Base-by-base conservation (phyloP, 2,888 invertebrate genomes). In the Bellardia pandia region DNA sequence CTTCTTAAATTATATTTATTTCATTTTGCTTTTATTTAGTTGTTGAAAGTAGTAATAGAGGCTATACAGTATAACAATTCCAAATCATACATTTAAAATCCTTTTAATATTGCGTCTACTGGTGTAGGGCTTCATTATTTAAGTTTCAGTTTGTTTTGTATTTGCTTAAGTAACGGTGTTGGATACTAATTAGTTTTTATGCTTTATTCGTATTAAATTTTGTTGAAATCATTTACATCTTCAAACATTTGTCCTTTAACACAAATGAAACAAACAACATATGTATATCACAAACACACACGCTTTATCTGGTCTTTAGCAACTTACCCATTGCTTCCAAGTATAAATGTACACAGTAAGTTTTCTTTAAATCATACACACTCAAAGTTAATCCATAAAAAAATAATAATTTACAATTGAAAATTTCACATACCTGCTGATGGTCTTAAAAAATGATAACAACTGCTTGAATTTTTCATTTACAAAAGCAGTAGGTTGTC, bases 291-390 rank as follows among this genome's bases (percentile, higher is more conserved):
- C 60, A 48, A 76, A 81, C 81, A 82, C 69, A 87, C 66, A 85
- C 56, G 86, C 86, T 88, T 82, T 86, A 80, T 85, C 82, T 88
- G 87, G 88, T 76, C 79, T 60, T 85, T 81, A 87, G 87, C 76
- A 88, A 90, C 94, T 94, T 95, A 94, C 95, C 95, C 89, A 95
- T 95, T 91, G 94, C 94, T 92, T 95, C 95, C 94, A 95, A 95
- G 93, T 94, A 95, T 93, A 95, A 94, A 93, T 95, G 95, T 94
- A 94, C 95, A 94, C 95, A 95, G 95, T 95, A 94, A 95, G 95
- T 95, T 95, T 92, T 88, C 37, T 82, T 74, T 45, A 7, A 71
- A 72, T 51, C 60, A 69, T 23, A n/a, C 11, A 42, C 69, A 11
- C 14, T 14, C 30, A 56, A 58, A 58, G 30, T 4, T 33, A 64